phyloP scores from a whole-genome alignment of 2,797 vertebrate genomes.

The Poeciliopsis paucimaculata region DNA sequence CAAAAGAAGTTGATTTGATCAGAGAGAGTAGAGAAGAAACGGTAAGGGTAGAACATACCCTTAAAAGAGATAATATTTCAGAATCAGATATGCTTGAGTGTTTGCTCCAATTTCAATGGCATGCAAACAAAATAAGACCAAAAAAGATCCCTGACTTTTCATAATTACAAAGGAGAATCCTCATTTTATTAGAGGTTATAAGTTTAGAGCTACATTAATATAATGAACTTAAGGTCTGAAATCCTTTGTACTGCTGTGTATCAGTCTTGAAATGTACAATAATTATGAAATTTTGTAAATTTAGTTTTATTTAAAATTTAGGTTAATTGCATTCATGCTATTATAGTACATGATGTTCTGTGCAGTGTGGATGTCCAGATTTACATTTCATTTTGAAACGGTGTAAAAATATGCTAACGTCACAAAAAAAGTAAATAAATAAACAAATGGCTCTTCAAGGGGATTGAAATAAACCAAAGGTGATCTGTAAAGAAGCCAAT shows the following conservation, averaged over 20 bases:
- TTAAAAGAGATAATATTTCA: not conserved
- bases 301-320: not conserved
- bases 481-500: not conserved
- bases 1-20: slow-evolving; percentile 20
- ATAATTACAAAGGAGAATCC: slow-evolving; percentile 20
- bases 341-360: not conserved
- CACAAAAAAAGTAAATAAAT: not conserved
- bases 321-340: not conserved
- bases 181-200: not conserved
- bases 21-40: not conserved
- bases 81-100: not conserved
- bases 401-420: not conserved
- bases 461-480: not conserved
- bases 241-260: not conserved
- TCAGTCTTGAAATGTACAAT: not conserved
- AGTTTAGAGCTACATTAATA: slow-evolving; percentile 3
- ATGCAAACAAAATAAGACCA: not conserved
- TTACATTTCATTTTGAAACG: not conserved
- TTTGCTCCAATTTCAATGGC: not conserved
- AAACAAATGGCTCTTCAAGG: not conserved
- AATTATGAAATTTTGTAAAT: not conserved
- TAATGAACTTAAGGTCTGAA: not conserved
- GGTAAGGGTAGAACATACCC: not conserved
- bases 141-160: not conserved
- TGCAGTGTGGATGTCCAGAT: not conserved